Percentiles rank a stretch among this genome's conserved stretches.
Evolutionary conservation across 2,113 vertebrate species (phyloP).

Genomic region (Mormyrus lacerda): DNA sequence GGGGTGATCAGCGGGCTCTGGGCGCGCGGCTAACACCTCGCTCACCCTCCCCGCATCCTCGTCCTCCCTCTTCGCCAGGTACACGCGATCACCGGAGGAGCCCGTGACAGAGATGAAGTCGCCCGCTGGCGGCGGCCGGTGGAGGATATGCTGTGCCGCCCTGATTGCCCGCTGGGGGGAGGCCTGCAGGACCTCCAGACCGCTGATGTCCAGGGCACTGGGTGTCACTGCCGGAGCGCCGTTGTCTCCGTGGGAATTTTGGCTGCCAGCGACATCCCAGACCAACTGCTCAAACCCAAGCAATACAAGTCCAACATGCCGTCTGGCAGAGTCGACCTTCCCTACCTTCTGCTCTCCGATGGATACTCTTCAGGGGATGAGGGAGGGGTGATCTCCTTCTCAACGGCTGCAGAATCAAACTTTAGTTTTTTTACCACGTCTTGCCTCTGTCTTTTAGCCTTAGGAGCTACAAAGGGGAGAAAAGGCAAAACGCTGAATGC

Average conservation of each 20-base stretch:
- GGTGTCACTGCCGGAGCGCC: not conserved
- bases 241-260: not conserved
- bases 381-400: conserved; percentile 56
- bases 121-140: conserved; percentile 73
- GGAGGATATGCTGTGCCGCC: conserved; percentile 49
- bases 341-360: not conserved
- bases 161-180: conserved; percentile 31
- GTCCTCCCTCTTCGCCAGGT: conserved; percentile 68
- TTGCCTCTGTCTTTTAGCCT: conserved; percentile 67
- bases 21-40: no score
- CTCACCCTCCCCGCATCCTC: not conserved
- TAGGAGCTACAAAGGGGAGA: conserved; percentile 58
- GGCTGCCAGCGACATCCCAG: not conserved
- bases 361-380: conserved; percentile 52
- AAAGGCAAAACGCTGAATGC: not conserved
- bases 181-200: conserved; percentile 41
- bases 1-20: not conserved
- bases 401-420: conserved; percentile 46
- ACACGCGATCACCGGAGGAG: conserved; percentile 69
- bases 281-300: not conserved
- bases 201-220: conserved; percentile 51
- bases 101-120: conserved; percentile 87
- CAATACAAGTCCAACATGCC: not conserved
- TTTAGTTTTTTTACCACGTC: conserved; percentile 72
- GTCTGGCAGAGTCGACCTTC: not conserved